Evolutionary conservation across 2,888 invertebrate genomes (phyloP).

Genomic region (Acanthosepion lycidas): DNA sequence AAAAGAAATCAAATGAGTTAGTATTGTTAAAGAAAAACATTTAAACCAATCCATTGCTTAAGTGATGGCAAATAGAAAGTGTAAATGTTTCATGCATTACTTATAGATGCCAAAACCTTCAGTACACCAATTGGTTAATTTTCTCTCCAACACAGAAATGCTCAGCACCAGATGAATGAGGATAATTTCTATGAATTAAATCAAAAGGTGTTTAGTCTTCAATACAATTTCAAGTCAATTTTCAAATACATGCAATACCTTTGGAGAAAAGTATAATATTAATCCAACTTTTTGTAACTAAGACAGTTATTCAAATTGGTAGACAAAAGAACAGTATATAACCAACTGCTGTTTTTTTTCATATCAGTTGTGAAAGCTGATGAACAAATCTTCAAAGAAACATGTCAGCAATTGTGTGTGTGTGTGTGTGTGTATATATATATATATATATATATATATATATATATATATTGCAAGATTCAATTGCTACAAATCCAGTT

Average conservation of each 20-base stretch:
- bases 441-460: background rate
- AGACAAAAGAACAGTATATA: background rate
- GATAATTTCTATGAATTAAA: background rate
- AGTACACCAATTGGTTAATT: background rate
- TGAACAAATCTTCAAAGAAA: background rate
- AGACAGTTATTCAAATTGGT: background rate
- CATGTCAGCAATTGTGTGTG: background rate
- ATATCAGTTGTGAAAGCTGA: background rate
- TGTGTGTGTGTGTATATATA: background rate
- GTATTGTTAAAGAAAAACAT: background rate
- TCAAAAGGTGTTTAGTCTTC: background rate
- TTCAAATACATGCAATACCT: background rate
- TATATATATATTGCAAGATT: background rate
- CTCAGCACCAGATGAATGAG: constrained; percentile 6
- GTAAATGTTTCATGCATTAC: background rate
- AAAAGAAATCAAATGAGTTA: too few relatives aligned
- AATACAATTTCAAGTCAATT: background rate
- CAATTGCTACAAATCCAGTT: constrained; percentile 15
- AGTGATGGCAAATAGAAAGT: background rate
- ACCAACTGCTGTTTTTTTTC: background rate
- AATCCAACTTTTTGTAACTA: background rate
- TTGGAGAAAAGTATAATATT: background rate
- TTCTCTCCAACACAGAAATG: background rate
- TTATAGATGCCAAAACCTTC: background rate
- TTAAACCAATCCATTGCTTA: background rate